Evolutionary conservation across 2,888 invertebrate species (phyloP).

Genomic region (Dexiosoma caninum): DNA sequence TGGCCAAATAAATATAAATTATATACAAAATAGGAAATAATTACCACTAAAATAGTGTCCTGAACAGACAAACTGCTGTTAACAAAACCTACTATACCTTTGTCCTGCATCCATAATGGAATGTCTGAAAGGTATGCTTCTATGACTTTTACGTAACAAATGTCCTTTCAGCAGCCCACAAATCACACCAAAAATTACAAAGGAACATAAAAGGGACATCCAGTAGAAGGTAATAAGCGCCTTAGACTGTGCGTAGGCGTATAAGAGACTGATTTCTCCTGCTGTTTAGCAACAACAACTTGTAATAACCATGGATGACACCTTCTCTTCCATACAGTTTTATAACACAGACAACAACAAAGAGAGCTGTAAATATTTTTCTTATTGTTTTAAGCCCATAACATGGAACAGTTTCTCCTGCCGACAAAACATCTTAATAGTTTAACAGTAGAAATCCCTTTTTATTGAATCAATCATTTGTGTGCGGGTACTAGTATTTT

Average conservation of each 20-base stretch:
- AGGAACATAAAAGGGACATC: conserved; percentile 44
- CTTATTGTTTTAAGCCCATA: conserved; percentile 25
- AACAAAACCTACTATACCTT: conserved; percentile 39
- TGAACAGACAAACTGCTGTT: conserved; percentile 23
- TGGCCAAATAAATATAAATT: conserved; percentile 36
- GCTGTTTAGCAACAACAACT: conserved; percentile 55
- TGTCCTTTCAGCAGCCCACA: conserved; percentile 74
- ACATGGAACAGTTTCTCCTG: conserved; percentile 5
- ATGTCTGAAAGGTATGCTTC: neutral
- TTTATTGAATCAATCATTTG: conserved; percentile 32
- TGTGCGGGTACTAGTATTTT: neutral
- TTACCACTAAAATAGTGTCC: conserved; percentile 31
- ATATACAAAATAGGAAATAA: conserved; percentile 15
- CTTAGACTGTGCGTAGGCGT: conserved; percentile 61
- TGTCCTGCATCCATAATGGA: neutral
- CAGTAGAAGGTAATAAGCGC: conserved; percentile 43
- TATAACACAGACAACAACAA: conserved; percentile 6
- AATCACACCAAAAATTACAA: conserved; percentile 70
- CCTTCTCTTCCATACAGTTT: conserved; percentile 22
- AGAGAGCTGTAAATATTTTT: conserved; percentile 18
- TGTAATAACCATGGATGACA: conserved; percentile 52
- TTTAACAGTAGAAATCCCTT: conserved; percentile 38
- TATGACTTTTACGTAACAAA: conserved; percentile 48
- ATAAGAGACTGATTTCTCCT: conserved; percentile 41
- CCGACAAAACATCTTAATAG: conserved; percentile 55